These are phyloP conservation scores for Anas bahamensis DNA, from an alignment of 2,797 vertebrate species.

Conservation along the genomic window DNA sequence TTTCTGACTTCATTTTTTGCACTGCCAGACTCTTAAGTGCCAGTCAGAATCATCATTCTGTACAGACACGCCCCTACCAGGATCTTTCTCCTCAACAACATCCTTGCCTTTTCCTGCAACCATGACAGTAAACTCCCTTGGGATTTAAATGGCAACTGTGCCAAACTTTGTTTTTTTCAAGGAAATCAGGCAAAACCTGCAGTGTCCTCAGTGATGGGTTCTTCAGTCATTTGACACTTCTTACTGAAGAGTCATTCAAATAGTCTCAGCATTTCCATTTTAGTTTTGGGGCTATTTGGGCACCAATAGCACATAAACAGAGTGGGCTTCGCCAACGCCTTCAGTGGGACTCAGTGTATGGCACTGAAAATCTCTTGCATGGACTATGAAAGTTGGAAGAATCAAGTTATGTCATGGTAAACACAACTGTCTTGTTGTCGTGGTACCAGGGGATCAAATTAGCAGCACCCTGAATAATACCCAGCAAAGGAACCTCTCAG, in stretches of 20 bases:
- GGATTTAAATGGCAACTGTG: neutral
- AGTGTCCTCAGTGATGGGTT: neutral
- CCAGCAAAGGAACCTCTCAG: neutral
- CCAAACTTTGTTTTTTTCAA: neutral
- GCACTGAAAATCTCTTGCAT: no score
- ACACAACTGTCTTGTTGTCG: neutral
- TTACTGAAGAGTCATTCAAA: neutral
- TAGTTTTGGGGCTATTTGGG: neutral
- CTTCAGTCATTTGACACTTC: neutral
- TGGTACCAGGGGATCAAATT: neutral
- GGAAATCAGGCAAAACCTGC: neutral
- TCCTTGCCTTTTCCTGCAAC: neutral
- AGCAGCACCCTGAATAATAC: fast-evolving
- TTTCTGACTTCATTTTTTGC: neutral
- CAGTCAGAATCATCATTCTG: neutral
- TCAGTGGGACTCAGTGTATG: no score
- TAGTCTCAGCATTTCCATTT: neutral
- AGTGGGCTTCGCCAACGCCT: neutral
- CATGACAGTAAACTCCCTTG: neutral
- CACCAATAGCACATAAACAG: no score
- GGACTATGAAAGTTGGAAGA: neutral
- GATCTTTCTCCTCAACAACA: neutral
- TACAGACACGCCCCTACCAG: neutral
- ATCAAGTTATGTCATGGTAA: neutral
- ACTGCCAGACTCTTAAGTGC: neutral